Evolutionary conservation across 2,888 invertebrate genomes (phyloP).

Genomic region (Hydrotaea diabolus): DNA sequence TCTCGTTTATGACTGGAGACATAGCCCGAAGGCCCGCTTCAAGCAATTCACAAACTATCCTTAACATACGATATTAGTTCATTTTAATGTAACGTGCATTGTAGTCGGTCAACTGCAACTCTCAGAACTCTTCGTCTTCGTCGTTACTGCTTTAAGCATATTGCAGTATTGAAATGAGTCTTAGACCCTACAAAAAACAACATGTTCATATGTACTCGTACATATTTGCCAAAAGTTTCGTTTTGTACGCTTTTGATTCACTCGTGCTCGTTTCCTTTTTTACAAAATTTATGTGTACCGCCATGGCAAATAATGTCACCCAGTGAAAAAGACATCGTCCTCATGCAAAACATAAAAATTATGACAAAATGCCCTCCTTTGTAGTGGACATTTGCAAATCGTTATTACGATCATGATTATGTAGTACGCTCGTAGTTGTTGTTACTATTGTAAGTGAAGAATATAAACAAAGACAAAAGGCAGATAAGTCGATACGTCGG

Average conservation of each 20-base stretch:
- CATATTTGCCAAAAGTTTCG: slow-evolving; percentile 16
- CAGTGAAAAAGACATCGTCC: slow-evolving; percentile 69
- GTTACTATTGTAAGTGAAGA: background rate
- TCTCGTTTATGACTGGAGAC: no score
- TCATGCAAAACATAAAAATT: slow-evolving; percentile 69
- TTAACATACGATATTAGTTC: no score
- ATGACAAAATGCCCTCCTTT: slow-evolving; percentile 69
- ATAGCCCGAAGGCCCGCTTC: no score
- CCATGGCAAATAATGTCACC: slow-evolving; percentile 68
- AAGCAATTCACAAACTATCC: no score
- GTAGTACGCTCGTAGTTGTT: slow-evolving; percentile 12
- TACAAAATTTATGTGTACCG: slow-evolving; percentile 58
- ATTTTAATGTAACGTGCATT: no score
- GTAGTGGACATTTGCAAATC: slow-evolving; percentile 35
- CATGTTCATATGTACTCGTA: slow-evolving; percentile 23
- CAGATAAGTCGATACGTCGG: no score
- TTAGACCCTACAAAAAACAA: background rate
- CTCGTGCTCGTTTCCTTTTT: background rate
- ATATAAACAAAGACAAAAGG: slow-evolving; percentile 25
- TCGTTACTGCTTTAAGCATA: background rate
- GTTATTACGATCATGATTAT: slow-evolving; percentile 44
- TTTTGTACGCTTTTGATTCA: background rate
- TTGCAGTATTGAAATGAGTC: background rate
- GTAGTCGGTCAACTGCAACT: no score
- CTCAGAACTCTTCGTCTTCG: background rate